Evolutionary conservation across 2,113 vertebrate genomes (phyloP), one percentile per base, ranked within the genome.

Genomic region (Oenanthe melanoleuca): DNA sequence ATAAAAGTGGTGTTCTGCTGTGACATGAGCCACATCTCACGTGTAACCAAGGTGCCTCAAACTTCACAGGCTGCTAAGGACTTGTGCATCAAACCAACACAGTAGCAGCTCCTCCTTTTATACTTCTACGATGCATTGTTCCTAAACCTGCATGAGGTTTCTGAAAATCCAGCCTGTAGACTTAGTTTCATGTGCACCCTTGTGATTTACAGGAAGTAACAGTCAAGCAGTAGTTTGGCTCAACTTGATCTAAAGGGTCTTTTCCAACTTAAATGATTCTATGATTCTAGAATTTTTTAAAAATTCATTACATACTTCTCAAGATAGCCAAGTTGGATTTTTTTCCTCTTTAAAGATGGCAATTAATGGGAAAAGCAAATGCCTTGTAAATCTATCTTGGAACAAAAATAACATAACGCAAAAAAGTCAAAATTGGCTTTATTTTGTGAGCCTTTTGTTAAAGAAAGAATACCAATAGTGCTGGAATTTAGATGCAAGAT

Each of bases 301-400:
- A 24, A 28, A 73, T 56, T 60, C 7, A 52, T 61, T 74, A 52
- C 2, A 1, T 45, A 85, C 9, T 69, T 88, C 44, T 73, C 60
- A 88, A 60, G 34, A 65, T 12, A 60, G 18, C 17, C 40, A 72
- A 73, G 14, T 7, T 64, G 20, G 8, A 14, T 3, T 14, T 28
- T 14, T 19, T 17, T 26, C 5, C 8, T 11, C 5, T 20, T 37
- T 7, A 3, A 75, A 95, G 71, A 80, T 88, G 64, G 66, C 74
- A 95, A 92, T 87, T 57, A 91, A 79, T 26, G 23, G 29, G 83
- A 92, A 91, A 93, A 73, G 34, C 60, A 80, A 75, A 78, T 34
- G 70, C 29, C 47, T 90, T 81, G 26, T 55, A 65, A 78, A 92
- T 26, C 24, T 66, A 61, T 69, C 34, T 66, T 69, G 26, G 49